Evolutionary conservation across 2,888 invertebrate genomes (phyloP).

Genomic region (Pycnomerus fuliginosus): DNA sequence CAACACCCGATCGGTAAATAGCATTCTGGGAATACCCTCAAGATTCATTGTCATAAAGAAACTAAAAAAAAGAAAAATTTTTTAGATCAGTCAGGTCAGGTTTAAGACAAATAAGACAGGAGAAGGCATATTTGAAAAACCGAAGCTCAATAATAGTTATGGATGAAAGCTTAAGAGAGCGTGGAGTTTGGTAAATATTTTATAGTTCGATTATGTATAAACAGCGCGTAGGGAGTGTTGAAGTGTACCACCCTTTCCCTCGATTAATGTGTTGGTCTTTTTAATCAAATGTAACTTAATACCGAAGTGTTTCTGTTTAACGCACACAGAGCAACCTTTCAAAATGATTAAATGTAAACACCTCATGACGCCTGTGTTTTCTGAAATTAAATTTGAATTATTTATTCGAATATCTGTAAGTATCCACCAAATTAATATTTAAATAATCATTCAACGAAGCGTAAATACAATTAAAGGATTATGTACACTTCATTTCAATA

Average conservation of each 20-base stretch:
- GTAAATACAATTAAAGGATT: slow-evolving; percentile 31
- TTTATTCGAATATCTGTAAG: slow-evolving; percentile 47
- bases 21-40: too few relatives aligned
- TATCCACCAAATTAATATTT: slow-evolving; percentile 35
- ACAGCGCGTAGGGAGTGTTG: slow-evolving; percentile 41
- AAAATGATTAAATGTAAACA: slow-evolving; percentile 54
- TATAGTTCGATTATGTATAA: slow-evolving; percentile 32
- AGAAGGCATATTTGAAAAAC: too few relatives aligned
- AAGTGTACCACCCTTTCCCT: slow-evolving; percentile 42
- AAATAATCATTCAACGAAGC: slow-evolving; percentile 25
- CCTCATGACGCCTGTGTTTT: slow-evolving; percentile 43
- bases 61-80: neutral
- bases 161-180: slow-evolving; percentile 33
- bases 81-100: neutral
- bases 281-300: slow-evolving; percentile 53
- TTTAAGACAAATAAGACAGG: too few relatives aligned
- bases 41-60: neutral
- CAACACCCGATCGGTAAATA: too few relatives aligned
- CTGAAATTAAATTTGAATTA: slow-evolving; percentile 51
- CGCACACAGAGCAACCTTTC: slow-evolving; percentile 48
- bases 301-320: slow-evolving; percentile 49
- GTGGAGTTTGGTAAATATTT: slow-evolving; percentile 38
- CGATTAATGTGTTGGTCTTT: slow-evolving; percentile 51
- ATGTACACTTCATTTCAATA: slow-evolving; percentile 12
- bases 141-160: slow-evolving; percentile 25